These are phyloP conservation scores for Sarcoramphus papa DNA, from an alignment of 2,797 vertebrate genomes.

Conservation along the genomic window DNA sequence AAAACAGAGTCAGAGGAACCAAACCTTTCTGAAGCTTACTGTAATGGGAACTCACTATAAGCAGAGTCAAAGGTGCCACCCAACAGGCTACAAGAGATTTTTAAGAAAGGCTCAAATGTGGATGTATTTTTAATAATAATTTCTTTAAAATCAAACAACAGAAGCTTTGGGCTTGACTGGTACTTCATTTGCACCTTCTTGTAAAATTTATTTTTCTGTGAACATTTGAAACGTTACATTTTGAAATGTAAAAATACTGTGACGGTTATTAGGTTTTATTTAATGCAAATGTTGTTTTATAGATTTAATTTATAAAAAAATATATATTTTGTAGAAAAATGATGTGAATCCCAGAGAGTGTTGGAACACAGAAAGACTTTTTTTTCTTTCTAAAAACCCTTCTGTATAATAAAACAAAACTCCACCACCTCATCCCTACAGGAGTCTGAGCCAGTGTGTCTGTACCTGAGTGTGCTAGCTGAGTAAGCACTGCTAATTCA, in stretches of 20 bases:
- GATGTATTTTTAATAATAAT: neutral
- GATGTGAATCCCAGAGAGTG: neutral
- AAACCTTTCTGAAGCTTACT: neutral
- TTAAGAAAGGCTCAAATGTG: neutral
- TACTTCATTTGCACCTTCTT: neutral
- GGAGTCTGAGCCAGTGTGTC: neutral
- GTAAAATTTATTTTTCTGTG: neutral
- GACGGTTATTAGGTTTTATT: neutral
- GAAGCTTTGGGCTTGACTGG: neutral
- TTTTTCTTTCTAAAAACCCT: neutral
- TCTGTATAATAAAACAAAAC: neutral
- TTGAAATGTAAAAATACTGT: neutral
- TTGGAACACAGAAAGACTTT: neutral
- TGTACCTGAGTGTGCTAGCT: neutral
- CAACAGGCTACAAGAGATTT: fast-evolving
- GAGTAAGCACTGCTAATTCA: neutral
- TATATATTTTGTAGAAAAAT: neutral
- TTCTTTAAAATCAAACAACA: neutral
- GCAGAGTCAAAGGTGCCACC: neutral
- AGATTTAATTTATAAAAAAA: conserved; percentile 53
- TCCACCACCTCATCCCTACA: neutral
- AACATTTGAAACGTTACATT: neutral
- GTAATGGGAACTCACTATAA: neutral
- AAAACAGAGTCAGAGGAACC: neutral
- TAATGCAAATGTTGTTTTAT: conserved; percentile 16